phyloP scores from a whole-genome alignment of 2,113 vertebrate genomes.

The Daboia siamensis region DNA sequence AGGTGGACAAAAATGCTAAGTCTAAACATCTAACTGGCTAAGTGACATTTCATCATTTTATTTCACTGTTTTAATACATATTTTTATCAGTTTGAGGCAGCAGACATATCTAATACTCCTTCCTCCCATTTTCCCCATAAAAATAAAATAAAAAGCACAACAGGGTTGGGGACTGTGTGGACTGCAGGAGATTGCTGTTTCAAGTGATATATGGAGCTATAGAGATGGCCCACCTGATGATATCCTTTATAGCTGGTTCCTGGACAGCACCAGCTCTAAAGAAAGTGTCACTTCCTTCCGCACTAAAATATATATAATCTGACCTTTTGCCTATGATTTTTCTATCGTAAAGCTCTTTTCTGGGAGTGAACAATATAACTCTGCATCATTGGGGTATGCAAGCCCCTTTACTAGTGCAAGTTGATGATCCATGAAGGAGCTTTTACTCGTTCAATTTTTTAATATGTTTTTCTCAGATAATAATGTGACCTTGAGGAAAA shows the following conservation, averaged over 20 bases:
- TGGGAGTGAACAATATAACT: background rate
- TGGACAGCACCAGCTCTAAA: background rate
- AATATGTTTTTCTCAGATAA: background rate
- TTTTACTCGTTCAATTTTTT: background rate
- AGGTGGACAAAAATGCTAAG: background rate
- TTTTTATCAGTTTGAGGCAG: background rate
- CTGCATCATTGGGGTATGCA: background rate
- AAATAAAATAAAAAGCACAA: background rate
- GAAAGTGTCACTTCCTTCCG: background rate
- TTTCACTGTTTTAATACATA: background rate
- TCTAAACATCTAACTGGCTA: background rate
- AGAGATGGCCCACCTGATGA: background rate
- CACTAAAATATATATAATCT: background rate
- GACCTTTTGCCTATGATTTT: background rate
- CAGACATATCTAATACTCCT: background rate
- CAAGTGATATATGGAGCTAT: background rate
- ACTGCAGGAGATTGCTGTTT: background rate
- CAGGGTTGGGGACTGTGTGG: background rate
- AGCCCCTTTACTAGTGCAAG: background rate
- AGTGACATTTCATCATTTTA: background rate
- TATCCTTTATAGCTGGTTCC: background rate
- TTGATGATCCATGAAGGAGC: background rate
- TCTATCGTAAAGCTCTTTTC: background rate
- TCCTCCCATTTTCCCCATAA: background rate
- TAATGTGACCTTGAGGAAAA: slow-evolving; percentile 17